phyloP scores from a whole-genome alignment of 2,888 invertebrate species.

The Epistrophella euchroma region DNA sequence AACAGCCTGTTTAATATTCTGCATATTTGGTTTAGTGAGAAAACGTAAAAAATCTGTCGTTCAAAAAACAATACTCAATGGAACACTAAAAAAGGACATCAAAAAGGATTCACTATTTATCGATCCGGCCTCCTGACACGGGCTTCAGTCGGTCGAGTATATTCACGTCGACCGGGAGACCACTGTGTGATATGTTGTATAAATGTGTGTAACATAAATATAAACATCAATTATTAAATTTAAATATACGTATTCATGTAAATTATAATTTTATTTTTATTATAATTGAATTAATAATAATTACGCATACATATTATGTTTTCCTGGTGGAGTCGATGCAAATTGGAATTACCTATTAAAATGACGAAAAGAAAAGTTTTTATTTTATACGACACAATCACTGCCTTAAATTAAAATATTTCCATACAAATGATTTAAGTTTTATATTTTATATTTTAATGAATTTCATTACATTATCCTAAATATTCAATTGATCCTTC shows the following conservation, averaged over 20 bases:
- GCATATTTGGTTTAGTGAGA: constrained; percentile 86
- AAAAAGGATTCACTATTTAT: constrained; percentile 84
- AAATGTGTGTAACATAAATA: constrained; percentile 68
- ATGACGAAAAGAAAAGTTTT: constrained; percentile 58
- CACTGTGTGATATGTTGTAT: constrained; percentile 89
- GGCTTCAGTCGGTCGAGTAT: constrained; percentile 95
- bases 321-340: not conserved
- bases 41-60: constrained; percentile 85
- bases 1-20: constrained; percentile 86
- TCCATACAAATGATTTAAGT: constrained; percentile 50
- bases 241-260: constrained; percentile 48
- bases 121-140: constrained; percentile 92
- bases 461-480: not conserved
- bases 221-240: constrained; percentile 69
- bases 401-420: constrained; percentile 79
- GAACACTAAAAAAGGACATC: constrained; percentile 87
- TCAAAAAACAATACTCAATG: constrained; percentile 84
- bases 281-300: constrained; percentile 6
- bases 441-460: not conserved
- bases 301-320: constrained; percentile 46
- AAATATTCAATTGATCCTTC: constrained; percentile 58
- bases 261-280: constrained; percentile 17
- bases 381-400: constrained; percentile 79
- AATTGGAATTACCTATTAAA: not conserved
- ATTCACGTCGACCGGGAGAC: constrained; percentile 97